These are phyloP conservation scores for Sterna hirundo DNA, from an alignment of 2,113 vertebrate species.

Conservation along the genomic window DNA sequence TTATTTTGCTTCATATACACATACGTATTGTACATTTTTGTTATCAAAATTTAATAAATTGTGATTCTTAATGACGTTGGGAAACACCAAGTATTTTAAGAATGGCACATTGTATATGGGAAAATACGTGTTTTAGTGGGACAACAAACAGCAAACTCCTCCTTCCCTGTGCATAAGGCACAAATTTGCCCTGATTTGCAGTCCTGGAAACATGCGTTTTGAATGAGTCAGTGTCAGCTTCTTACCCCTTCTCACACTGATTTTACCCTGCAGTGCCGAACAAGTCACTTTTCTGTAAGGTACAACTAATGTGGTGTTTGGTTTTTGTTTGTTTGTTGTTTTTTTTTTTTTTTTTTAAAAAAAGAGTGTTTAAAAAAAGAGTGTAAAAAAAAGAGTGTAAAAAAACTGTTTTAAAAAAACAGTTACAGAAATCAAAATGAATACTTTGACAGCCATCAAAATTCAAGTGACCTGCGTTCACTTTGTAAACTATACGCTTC, in stretches of 20 bases:
- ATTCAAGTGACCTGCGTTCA: not conserved
- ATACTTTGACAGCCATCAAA: not conserved
- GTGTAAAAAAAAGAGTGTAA: not conserved
- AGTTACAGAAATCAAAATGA: not conserved
- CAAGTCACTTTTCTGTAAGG: not conserved
- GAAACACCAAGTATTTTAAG: not conserved
- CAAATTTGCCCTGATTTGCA: not conserved
- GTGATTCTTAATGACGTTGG: not conserved
- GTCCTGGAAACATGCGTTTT: not conserved
- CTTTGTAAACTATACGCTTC: not conserved
- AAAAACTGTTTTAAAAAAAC: no score
- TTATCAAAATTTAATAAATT: not conserved
- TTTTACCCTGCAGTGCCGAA: not conserved
- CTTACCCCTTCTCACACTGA: not conserved
- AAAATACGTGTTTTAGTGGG: not conserved
- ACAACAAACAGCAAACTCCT: not conserved
- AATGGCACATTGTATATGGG: not conserved
- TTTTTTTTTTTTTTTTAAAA: not conserved
- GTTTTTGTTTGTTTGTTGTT: no score
- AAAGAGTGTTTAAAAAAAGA: no score
- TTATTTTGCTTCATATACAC: not conserved
- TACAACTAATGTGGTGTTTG: not conserved
- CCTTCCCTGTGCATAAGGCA: not conserved
- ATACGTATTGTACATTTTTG: not conserved
- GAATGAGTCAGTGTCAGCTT: not conserved